Evolutionary conservation across 2,113 vertebrate genomes (phyloP).

Genomic region (Peromyscus californicus): DNA sequence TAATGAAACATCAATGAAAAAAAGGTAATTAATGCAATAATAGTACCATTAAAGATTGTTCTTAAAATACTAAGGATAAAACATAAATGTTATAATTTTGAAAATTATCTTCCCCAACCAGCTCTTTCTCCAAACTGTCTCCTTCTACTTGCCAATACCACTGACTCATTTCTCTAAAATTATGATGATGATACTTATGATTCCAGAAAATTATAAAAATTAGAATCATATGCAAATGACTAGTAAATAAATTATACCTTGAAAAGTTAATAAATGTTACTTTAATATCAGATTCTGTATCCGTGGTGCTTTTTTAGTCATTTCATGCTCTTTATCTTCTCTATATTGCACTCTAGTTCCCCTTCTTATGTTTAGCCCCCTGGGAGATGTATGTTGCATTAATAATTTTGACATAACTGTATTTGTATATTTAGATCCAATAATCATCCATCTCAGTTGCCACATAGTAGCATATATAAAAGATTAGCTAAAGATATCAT

Average conservation of each 20-base stretch:
- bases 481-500: background rate
- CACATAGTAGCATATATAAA: background rate
- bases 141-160: background rate
- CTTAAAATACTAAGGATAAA: background rate
- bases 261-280: background rate
- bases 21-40: background rate
- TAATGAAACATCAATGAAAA: background rate
- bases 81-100: background rate
- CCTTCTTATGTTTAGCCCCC: background rate
- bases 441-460: conserved; percentile 1
- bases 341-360: background rate
- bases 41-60: background rate
- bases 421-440: background rate
- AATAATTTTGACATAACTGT: background rate
- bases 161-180: background rate
- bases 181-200: background rate
- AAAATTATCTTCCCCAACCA: background rate
- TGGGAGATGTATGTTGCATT: background rate
- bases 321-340: background rate
- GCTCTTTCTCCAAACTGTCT: background rate
- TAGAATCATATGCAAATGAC: background rate
- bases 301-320: background rate
- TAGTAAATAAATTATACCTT: background rate
- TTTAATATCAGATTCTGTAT: background rate
- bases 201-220: background rate